Percentiles rank a stretch among this genome's conserved stretches.
Evolutionary conservation across 92 coral and sea anemone genomes (phyloP).

Genomic region (Siderastrea radians): DNA sequence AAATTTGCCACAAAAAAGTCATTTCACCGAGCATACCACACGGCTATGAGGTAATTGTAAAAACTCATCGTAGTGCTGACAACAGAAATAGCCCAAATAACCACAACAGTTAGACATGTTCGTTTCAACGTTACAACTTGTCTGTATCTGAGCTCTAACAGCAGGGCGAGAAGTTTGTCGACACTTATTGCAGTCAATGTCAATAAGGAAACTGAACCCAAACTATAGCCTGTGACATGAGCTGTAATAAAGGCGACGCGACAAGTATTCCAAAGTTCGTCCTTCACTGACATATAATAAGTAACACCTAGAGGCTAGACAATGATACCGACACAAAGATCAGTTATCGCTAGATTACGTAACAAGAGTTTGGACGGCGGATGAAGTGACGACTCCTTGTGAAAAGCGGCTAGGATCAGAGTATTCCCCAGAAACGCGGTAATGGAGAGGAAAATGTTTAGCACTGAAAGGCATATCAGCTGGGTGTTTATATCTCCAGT

Average conservation of each 20-base stretch:
- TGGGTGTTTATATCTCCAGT: too few species aligned
- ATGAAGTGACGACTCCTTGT: neutral
- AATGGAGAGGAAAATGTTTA: too few species aligned
- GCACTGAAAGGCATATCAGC: too few species aligned
- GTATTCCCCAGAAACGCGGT: too few species aligned
- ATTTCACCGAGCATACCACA: neutral
- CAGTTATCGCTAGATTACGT: conserved; percentile 10
- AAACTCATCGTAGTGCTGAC: neutral
- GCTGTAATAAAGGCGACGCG: neutral
- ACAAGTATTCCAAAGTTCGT: neutral
- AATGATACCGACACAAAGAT: neutral
- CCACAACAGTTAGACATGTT: neutral
- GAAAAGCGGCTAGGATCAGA: neutral
- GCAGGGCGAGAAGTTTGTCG: too few species aligned
- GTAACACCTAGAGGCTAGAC: neutral
- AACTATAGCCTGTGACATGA: neutral
- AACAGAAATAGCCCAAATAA: neutral
- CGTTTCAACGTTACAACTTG: neutral
- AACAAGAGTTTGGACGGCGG: conserved; percentile 4
- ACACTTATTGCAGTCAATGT: too few species aligned
- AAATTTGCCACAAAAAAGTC: too few species aligned
- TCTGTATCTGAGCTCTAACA: too few species aligned
- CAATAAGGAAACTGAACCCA: neutral
- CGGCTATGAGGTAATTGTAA: neutral
- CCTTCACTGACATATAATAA: neutral